Percentiles rank a stretch among this genome's conserved stretches.
These are phyloP conservation scores for Drosophila parvula DNA, from an alignment of 1,140 invertebrate genomes.

Conservation along the genomic window DNA sequence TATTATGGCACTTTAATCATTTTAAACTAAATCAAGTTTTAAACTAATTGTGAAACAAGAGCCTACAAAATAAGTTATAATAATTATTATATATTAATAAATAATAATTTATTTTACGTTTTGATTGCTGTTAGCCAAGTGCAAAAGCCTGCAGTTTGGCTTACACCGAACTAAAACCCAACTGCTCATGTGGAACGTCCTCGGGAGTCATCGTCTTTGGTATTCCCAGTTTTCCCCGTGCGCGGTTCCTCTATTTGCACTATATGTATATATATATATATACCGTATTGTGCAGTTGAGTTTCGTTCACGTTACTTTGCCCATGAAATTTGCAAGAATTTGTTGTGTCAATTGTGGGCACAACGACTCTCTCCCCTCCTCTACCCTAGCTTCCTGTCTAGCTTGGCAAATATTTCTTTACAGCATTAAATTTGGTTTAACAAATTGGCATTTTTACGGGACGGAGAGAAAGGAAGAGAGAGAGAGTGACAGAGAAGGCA, in stretches of 20 bases:
- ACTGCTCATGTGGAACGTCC: conserved; percentile 43
- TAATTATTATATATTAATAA: too few species aligned
- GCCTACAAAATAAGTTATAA: too few species aligned
- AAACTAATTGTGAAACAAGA: too few species aligned
- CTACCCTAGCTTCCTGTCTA: conserved; percentile 20
- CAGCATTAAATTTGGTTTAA: conserved; percentile 65
- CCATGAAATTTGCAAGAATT: conserved; percentile 67
- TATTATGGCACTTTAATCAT: too few species aligned
- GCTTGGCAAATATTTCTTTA: conserved; percentile 52
- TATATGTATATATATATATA: conserved; percentile 46
- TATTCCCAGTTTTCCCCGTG: conserved; percentile 24
- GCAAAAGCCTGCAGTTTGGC: neutral
- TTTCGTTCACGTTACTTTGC: conserved; percentile 45
- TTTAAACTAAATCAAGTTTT: too few species aligned
- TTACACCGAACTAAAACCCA: conserved; percentile 5
- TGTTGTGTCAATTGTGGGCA: conserved; percentile 68
- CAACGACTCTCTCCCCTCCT: neutral
- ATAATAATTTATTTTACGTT: too few species aligned
- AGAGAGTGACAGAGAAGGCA: conserved; percentile 8
- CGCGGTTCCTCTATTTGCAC: neutral
- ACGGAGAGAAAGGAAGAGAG: too few species aligned
- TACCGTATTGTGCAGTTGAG: conserved; percentile 40
- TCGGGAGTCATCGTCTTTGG: conserved; percentile 28
- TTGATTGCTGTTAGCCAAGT: too few species aligned
- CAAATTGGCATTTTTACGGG: conserved; percentile 61